Percentiles rank a stretch among this genome's conserved stretches.
Evolutionary conservation across 2,113 vertebrate genomes (phyloP).

Genomic region (Pygoscelis adeliae): DNA sequence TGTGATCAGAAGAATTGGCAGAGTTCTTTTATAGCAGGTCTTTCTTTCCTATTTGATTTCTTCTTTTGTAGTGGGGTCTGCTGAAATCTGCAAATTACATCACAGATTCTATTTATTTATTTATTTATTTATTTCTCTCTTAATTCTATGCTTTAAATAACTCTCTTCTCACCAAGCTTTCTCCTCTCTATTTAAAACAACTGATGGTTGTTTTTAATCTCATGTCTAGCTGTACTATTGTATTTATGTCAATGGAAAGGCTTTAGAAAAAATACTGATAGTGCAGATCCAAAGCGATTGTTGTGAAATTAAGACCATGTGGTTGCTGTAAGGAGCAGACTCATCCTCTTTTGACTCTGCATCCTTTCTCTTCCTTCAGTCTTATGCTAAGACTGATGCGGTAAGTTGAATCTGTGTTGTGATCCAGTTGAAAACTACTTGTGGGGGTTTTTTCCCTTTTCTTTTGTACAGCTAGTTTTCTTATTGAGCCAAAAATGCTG

Average conservation of each 20-base stretch:
- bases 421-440: not conserved
- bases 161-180: not conserved
- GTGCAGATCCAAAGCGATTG: not conserved
- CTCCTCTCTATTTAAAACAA: not conserved
- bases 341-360: not conserved
- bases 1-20: not conserved
- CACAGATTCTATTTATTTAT: not conserved
- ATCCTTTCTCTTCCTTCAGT: not conserved
- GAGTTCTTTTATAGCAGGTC: not conserved
- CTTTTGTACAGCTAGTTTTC: not conserved
- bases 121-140: not conserved
- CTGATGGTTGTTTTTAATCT: not conserved
- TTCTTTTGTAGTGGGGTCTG: not conserved
- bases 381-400: not conserved
- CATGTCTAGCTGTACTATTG: not conserved
- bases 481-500: not conserved
- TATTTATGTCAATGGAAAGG: not conserved
- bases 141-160: not conserved
- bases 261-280: not conserved
- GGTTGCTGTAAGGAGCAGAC: not conserved
- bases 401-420: not conserved
- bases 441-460: not conserved
- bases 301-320: not conserved
- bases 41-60: not conserved
- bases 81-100: not conserved